Conservation (phyloP, 2,888 invertebrate genomes). For the Chrysomela aeneicollis region DNA sequence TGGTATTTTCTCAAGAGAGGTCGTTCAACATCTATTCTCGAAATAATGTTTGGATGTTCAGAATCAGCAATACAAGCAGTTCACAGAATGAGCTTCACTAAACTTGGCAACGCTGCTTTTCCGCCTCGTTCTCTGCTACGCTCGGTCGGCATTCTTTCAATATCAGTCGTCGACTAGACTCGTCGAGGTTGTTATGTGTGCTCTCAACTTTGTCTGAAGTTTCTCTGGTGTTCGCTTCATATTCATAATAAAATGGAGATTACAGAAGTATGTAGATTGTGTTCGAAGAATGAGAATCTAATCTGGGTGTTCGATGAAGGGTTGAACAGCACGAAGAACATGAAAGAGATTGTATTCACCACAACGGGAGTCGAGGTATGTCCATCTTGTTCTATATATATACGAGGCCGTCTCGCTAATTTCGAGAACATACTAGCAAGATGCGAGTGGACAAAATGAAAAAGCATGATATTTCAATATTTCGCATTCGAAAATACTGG, state of each 20-base stretch:
- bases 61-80: too few relatives aligned
- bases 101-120: not conserved
- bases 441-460: too few relatives aligned
- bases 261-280: constrained; percentile 45
- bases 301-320: constrained; percentile 39
- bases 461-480: too few relatives aligned
- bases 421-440: not conserved
- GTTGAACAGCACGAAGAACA: constrained; percentile 27
- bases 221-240: too few relatives aligned
- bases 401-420: not conserved
- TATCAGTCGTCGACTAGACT: too few relatives aligned
- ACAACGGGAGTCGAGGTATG: constrained; percentile 44
- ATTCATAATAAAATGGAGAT: not conserved
- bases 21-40: too few relatives aligned
- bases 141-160: not conserved
- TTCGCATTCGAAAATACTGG: too few relatives aligned
- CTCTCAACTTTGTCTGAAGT: too few relatives aligned
- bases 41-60: too few relatives aligned
- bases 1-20: too few relatives aligned
- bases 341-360: constrained; percentile 38
- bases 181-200: not conserved
- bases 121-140: not conserved
- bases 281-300: constrained; percentile 43
- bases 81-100: too few relatives aligned
- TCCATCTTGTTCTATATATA: not conserved